phyloP scores from a whole-genome alignment of 2,888 invertebrate species.

The Macrosiphum euphorbiae region DNA sequence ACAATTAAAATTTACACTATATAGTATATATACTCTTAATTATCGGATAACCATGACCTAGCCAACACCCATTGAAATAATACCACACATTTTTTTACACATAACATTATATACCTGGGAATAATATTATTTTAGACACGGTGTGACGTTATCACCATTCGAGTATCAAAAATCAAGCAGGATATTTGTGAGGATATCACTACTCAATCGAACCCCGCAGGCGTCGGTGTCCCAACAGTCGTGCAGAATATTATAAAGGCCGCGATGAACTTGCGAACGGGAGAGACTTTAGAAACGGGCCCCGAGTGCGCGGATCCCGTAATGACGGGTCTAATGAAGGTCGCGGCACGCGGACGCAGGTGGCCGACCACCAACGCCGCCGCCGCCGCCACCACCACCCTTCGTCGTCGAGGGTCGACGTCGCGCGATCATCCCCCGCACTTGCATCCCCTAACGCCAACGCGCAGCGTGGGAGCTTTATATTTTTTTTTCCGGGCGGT shows the following conservation, averaged over 20 bases:
- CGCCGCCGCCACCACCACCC: not conserved
- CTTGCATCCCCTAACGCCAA: not conserved
- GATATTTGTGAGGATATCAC: not conserved
- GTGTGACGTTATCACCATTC: not conserved
- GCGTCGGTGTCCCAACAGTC: not conserved
- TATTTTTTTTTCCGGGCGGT: not conserved
- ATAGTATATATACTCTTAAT: too few species aligned
- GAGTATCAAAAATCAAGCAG: not conserved
- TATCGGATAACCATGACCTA: too few species aligned
- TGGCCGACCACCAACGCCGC: conserved; percentile 11
- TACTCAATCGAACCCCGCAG: not conserved
- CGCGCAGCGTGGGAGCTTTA: not conserved
- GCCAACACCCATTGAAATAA: too few species aligned
- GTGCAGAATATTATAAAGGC: not conserved
- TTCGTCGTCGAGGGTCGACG: not conserved
- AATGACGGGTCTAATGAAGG: conserved; percentile 48
- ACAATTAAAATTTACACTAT: too few species aligned
- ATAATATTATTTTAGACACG: not conserved
- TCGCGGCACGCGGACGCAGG: conserved; percentile 52
- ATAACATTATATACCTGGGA: too few species aligned
- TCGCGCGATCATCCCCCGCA: conserved; percentile 7
- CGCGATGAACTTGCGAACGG: not conserved
- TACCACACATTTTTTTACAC: not conserved
- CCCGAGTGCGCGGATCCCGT: not conserved
- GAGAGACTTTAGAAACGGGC: not conserved